These are phyloP conservation scores for Gymnoscopelus braueri DNA, from an alignment of 2,797 vertebrate genomes.

Conservation along the genomic window DNA sequence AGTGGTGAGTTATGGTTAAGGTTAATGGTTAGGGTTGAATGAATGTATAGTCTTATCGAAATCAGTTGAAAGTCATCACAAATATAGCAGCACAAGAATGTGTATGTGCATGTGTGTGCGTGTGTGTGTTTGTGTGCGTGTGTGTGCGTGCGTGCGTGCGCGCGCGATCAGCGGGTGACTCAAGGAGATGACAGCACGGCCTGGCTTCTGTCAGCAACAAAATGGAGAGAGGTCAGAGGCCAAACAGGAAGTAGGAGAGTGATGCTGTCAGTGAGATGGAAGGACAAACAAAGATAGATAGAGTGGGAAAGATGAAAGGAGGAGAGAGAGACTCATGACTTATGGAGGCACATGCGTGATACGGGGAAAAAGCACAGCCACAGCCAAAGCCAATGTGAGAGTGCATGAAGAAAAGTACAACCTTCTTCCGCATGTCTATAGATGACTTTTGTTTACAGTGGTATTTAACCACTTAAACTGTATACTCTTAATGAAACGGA, in stretches of 20 bases:
- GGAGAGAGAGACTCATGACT: conserved; percentile 59
- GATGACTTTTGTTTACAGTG: no score
- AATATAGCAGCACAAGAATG: neutral
- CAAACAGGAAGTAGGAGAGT: conserved; percentile 64
- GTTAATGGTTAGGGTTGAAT: no score
- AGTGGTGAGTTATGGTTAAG: no score
- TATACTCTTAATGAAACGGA: no score
- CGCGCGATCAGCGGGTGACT: conserved; percentile 23
- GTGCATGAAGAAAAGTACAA: neutral
- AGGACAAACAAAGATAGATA: conserved; percentile 57
- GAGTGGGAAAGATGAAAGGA: conserved; percentile 54
- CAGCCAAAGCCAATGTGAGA: conserved; percentile 7
- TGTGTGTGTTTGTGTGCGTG: conserved; percentile 12
- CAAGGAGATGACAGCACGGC: conserved; percentile 61
- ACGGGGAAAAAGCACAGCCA: conserved; percentile 21
- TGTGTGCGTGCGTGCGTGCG: neutral
- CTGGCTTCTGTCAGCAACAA: conserved; percentile 69
- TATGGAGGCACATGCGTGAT: conserved; percentile 41
- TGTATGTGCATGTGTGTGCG: conserved; percentile 15
- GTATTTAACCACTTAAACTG: no score
- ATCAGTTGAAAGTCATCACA: no score
- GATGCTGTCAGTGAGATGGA: conserved; percentile 64
- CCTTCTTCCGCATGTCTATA: no score
- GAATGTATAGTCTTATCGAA: no score
- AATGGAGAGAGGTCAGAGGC: conserved; percentile 63